Conservation (phyloP, 1,140 invertebrate genomes). For the Cyrtorhinus lividipennis region DNA sequence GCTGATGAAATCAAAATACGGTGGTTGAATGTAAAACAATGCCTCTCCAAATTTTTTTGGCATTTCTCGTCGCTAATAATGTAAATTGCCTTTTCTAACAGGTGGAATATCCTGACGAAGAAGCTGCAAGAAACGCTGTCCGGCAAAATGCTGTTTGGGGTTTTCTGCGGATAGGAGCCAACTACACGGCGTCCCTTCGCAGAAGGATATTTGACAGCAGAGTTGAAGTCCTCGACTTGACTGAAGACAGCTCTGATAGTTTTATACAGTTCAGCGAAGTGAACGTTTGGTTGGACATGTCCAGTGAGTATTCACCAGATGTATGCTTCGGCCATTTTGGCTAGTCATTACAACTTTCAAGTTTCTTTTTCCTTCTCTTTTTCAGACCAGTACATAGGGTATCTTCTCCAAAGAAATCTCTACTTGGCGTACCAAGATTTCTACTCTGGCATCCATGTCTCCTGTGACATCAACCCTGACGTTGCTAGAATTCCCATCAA, state of each 20-base stretch:
- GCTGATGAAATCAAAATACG: too few species aligned
- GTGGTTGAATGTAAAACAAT: too few species aligned
- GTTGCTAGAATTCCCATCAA: constrained; percentile 26
- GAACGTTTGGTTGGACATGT: constrained; percentile 55
- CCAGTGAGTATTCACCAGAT: constrained; percentile 35
- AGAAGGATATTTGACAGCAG: constrained; percentile 30
- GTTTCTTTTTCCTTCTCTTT: constrained; percentile 4
- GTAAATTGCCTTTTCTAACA: too few species aligned
- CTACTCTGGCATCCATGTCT: constrained; percentile 23
- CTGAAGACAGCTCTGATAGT: constrained; percentile 32
- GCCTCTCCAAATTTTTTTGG: too few species aligned
- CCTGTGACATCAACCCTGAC: constrained; percentile 25
- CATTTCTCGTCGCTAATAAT: too few species aligned
- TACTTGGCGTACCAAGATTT: constrained; percentile 25
- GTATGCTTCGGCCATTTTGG: too few species aligned
- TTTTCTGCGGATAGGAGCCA: constrained; percentile 50
- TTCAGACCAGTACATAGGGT: constrained; percentile 28
- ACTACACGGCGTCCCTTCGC: constrained; percentile 54
- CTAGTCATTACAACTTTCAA: too few species aligned
- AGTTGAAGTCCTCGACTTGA: constrained; percentile 30
- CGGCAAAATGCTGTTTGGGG: constrained; percentile 47
- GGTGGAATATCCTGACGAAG: constrained; percentile 37
- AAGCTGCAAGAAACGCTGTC: constrained; percentile 44
- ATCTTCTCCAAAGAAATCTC: constrained; percentile 25
- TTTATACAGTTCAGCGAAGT: constrained; percentile 43